A percentile compares a stretch with the other conserved stretches of the same genome.
These are phyloP conservation scores for Zaprionus vittiger DNA, from an alignment of 1,140 invertebrate species.

Conservation along the genomic window DNA sequence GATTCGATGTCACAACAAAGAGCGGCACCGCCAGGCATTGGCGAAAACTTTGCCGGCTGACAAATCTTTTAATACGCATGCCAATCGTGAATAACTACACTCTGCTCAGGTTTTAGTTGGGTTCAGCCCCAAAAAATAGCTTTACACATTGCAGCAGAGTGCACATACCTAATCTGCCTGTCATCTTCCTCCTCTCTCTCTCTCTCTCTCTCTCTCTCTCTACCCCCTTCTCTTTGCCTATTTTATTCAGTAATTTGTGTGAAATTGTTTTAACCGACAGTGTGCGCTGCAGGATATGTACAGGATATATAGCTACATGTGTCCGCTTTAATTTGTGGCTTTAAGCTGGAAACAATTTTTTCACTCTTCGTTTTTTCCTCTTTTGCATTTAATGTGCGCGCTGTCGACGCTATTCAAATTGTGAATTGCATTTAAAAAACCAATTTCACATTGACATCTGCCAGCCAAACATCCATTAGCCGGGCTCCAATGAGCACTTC, in stretches of 20 bases:
- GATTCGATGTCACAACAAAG: neutral
- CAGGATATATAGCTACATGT: constrained; percentile 4
- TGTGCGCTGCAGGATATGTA: neutral
- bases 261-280: constrained; percentile 13
- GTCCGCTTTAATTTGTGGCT: constrained; percentile 12
- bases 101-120: neutral
- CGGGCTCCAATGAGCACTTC: constrained; percentile 4
- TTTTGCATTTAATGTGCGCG: constrained; percentile 43
- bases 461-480: constrained; percentile 69
- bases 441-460: constrained; percentile 69
- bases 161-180: neutral
- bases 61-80: constrained; percentile 72
- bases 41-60: constrained; percentile 68
- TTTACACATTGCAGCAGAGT: neutral
- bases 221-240: constrained; percentile 12
- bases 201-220: neutral
- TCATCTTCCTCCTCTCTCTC: neutral
- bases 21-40: constrained; percentile 37
- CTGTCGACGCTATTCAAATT: constrained; percentile 57
- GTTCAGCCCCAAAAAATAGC: neutral
- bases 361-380: constrained; percentile 11
- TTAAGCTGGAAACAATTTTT: constrained; percentile 23
- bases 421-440: constrained; percentile 64
- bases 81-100: constrained; percentile 40
- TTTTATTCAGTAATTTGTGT: constrained; percentile 48